Evolutionary conservation across 2,888 invertebrate genomes (phyloP), one percentile per base, ranked within the genome.

Genomic region (Protodeltote pygarga): DNA sequence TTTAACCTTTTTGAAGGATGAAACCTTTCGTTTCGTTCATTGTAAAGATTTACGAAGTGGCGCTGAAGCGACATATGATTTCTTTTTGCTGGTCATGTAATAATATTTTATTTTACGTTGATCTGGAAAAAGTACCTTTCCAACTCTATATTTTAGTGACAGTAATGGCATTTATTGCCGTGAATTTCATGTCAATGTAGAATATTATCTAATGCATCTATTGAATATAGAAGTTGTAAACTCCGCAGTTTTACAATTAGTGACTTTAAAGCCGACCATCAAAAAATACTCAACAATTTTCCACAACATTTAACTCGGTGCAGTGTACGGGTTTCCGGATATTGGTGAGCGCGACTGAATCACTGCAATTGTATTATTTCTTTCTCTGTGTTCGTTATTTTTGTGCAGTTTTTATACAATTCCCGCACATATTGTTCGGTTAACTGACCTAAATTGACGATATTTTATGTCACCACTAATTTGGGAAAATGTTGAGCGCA

Each of bases 351-450:
- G 31, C 38, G 31, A 41, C 41, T 52, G 46, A 52, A 57, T 58
- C 49, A 50, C 47, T 14, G 29, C 21, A 32, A 60, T 64, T 57
- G 52, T 37, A 52, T 57, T 65, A 52, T 61, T 52, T 48, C 34
- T 42, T 55, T 60, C 17, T 39, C 10, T 10, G 14, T 23, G 42
- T 21, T 32, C 38, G 16, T 28, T 33, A 44, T 57, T 53, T 46
- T 27, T 19, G 13, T 8, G 25, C 11, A 32, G 27, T 28, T 57
- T 53, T 51, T 15, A 21, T 37, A 21, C 31, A 32, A 39, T 39
- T 29, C 25, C n/a, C 2, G 24, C 4, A n/a, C 13, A 27, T 27
- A 15, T 16, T 21, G 25, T 16, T 13, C n/a, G 1, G 4, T 5
- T 16, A 6, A 20, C 15, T 9, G 21, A 25, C 9, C n/a, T 17